These are phyloP conservation scores for Vollenhovia emeryi DNA, from an alignment of 1,140 invertebrate species.

Conservation along the genomic window DNA sequence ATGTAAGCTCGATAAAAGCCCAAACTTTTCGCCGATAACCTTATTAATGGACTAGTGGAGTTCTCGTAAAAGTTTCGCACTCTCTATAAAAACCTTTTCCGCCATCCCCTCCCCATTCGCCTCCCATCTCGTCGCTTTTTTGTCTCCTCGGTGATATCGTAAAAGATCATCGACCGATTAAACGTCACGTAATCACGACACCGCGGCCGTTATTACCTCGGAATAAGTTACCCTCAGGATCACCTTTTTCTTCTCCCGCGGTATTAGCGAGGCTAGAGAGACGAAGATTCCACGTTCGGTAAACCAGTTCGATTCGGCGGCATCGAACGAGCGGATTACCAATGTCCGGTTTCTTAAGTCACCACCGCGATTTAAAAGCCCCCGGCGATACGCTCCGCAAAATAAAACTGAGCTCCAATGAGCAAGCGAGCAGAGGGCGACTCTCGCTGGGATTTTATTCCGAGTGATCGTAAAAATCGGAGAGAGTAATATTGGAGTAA, in stretches of 20 bases:
- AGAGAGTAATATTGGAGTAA: constrained; percentile 59
- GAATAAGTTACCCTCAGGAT: constrained; percentile 49
- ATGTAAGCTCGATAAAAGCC: constrained; percentile 33
- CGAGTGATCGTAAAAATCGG: constrained; percentile 68
- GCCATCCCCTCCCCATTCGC: neutral
- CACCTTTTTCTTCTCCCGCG: neutral
- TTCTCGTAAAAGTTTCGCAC: constrained; percentile 34
- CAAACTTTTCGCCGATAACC: constrained; percentile 37
- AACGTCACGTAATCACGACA: constrained; percentile 60
- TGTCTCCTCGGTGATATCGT: constrained; percentile 27
- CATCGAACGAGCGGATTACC: constrained; percentile 61
- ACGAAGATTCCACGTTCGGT: neutral
- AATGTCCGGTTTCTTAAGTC: constrained; percentile 65
- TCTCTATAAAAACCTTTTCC: constrained; percentile 11
- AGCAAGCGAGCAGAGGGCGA: constrained; percentile 3
- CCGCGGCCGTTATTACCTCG: constrained; percentile 43
- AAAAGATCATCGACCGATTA: constrained; percentile 61
- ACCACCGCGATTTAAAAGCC: constrained; percentile 67
- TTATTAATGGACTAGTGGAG: constrained; percentile 31
- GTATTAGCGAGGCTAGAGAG: neutral
- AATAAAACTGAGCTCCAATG: constrained; percentile 62
- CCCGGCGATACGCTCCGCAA: constrained; percentile 27
- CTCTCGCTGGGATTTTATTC: constrained; percentile 62
- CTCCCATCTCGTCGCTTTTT: neutral
- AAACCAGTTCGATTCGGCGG: constrained; percentile 69